Evolutionary conservation across 2,113 vertebrate genomes (phyloP).

Genomic region (Crypturellus undulatus): DNA sequence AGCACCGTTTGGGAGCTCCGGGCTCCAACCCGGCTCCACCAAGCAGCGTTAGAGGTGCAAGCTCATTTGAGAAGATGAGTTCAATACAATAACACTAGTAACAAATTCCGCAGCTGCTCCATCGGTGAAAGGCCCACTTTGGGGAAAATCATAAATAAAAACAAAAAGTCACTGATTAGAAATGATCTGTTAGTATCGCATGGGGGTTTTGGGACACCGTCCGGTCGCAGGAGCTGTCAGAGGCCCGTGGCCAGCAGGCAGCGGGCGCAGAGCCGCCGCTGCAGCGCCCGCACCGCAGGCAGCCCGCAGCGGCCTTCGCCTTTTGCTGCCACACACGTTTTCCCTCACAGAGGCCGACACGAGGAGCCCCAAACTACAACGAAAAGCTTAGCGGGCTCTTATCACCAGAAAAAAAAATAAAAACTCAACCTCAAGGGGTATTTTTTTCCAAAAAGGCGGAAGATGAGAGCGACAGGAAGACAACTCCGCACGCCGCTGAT

Average conservation of each 20-base stretch:
- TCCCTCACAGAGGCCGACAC: background rate
- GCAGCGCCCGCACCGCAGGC: constrained; percentile 33
- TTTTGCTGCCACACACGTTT: background rate
- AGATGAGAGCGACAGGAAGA: too few species aligned
- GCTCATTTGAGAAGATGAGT: fast-evolving
- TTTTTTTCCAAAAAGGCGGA: background rate
- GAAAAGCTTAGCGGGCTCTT: fast-evolving
- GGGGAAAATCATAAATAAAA: background rate
- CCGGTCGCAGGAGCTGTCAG: background rate
- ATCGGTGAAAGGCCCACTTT: too few species aligned
- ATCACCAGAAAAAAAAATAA: too few species aligned
- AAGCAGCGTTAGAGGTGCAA: fast-evolving
- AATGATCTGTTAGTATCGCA: fast-evolving
- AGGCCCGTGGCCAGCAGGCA: background rate
- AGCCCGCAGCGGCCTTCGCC: background rate
- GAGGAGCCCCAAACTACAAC: background rate
- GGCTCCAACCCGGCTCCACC: background rate
- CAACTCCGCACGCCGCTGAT: too few species aligned
- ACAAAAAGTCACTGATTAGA: background rate
- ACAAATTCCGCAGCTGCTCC: too few species aligned
- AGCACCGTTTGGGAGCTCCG: fast-evolving
- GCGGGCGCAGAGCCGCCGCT: background rate
- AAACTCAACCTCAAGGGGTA: background rate
- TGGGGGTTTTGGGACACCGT: fast-evolving
- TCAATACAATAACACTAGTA: too few species aligned